phyloP scores from a whole-genome alignment of 1,140 invertebrate species.

The Homalodisca vitripennis region DNA sequence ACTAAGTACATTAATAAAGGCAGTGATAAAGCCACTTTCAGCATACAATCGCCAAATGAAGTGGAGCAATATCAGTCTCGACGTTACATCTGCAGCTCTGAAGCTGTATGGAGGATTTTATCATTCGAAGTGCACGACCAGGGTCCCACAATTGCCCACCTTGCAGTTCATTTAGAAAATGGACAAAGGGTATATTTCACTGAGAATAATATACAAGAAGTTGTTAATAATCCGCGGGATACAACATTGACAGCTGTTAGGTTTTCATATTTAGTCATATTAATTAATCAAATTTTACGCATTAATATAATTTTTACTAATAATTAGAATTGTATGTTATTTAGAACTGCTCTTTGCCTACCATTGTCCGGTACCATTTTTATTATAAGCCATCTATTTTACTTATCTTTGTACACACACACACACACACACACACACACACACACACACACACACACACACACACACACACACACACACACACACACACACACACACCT shows the following conservation, averaged over 20 bases:
- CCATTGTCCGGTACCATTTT: too few relatives aligned
- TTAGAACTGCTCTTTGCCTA: too few relatives aligned
- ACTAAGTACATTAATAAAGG: constrained; percentile 52
- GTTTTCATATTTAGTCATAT: too few relatives aligned
- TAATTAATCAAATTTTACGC: too few relatives aligned
- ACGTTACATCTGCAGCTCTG: constrained; percentile 48
- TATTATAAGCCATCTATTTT: too few relatives aligned
- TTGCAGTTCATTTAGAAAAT: constrained; percentile 46
- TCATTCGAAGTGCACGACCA: constrained; percentile 46
- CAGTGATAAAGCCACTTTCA: constrained; percentile 31
- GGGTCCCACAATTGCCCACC: constrained; percentile 45
- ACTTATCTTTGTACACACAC: too few relatives aligned
- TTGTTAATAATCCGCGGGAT: not conserved
- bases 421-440: too few relatives aligned
- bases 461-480: too few relatives aligned
- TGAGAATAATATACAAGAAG: constrained; percentile 25
- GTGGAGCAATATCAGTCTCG: constrained; percentile 40
- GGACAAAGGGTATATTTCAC: constrained; percentile 43
- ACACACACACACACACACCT: too few relatives aligned
- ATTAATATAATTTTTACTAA: too few relatives aligned
- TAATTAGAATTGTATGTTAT: too few relatives aligned
- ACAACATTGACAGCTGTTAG: constrained; percentile 24
- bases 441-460: too few relatives aligned
- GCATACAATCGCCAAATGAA: not conserved
- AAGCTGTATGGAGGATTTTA: constrained; percentile 50